These are phyloP conservation scores for Antheraea mylitta DNA, from an alignment of 1,140 invertebrate species.

Conservation along the genomic window DNA sequence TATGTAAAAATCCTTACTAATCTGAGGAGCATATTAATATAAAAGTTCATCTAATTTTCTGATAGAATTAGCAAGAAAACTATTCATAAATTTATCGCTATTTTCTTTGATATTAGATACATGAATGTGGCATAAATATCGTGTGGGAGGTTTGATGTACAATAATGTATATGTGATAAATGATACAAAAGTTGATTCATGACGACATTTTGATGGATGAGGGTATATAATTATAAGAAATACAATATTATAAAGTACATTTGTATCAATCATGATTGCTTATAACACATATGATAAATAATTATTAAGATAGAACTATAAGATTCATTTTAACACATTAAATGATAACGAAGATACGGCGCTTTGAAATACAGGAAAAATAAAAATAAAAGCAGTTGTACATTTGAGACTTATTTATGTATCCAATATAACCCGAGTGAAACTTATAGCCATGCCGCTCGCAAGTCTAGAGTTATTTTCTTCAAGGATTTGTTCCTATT, in stretches of 20 bases:
- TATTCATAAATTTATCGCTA: background rate
- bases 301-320: too few relatives aligned
- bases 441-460: background rate
- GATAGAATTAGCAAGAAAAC: too few relatives aligned
- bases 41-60: too few relatives aligned
- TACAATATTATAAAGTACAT: background rate
- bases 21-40: too few relatives aligned
- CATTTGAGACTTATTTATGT: background rate
- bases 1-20: too few relatives aligned
- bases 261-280: background rate
- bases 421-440: background rate
- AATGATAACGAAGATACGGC: background rate
- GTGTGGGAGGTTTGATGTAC: background rate
- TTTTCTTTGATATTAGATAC: background rate
- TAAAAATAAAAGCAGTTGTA: background rate
- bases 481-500: background rate
- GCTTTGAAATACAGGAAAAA: background rate
- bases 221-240: slow-evolving; percentile 4
- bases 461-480: background rate
- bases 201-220: slow-evolving; percentile 7
- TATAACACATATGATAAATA: too few relatives aligned
- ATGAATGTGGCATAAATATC: background rate
- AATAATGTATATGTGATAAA: background rate
- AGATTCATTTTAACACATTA: too few relatives aligned
- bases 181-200: slow-evolving; percentile 5